A percentile compares a stretch with the other conserved stretches of the same genome.
phyloP scores from a whole-genome alignment of 2,113 vertebrate genomes.

The Hystrix cristata region DNA sequence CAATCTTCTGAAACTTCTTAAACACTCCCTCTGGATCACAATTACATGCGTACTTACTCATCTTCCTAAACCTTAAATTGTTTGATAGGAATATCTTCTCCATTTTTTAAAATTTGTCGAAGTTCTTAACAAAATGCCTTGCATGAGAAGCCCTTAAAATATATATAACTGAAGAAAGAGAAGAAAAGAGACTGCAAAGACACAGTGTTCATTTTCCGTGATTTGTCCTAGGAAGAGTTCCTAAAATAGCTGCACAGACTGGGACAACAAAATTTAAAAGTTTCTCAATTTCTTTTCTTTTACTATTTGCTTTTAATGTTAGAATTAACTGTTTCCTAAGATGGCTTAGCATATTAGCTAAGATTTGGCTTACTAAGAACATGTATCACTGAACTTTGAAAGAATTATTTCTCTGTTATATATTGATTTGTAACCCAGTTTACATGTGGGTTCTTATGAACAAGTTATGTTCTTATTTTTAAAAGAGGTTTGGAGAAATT shows the following conservation, averaged over 20 bases:
- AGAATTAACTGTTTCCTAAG: background rate
- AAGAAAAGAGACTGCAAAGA: background rate
- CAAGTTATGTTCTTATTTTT: background rate
- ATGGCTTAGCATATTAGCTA: background rate
- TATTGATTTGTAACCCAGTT: background rate
- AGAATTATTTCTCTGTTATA: background rate
- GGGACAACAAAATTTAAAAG: background rate
- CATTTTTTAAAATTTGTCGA: background rate
- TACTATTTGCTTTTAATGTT: background rate
- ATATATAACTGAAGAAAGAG: background rate
- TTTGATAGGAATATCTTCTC: background rate
- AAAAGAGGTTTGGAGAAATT: slow-evolving; percentile 12
- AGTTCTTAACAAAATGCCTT: background rate
- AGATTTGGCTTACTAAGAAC: background rate
- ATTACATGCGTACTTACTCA: background rate
- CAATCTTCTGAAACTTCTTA: background rate
- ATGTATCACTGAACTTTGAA: background rate
- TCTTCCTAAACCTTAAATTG: background rate
- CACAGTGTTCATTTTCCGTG: background rate
- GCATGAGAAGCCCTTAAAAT: background rate
- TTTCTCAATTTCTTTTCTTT: slow-evolving; percentile 6
- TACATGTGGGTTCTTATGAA: background rate
- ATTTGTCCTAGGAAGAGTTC: background rate
- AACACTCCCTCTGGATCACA: background rate
- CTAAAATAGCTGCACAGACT: background rate